These are phyloP conservation scores for Nemotelus pantherinus DNA, from an alignment of 2,888 invertebrate genomes.

Conservation along the genomic window DNA sequence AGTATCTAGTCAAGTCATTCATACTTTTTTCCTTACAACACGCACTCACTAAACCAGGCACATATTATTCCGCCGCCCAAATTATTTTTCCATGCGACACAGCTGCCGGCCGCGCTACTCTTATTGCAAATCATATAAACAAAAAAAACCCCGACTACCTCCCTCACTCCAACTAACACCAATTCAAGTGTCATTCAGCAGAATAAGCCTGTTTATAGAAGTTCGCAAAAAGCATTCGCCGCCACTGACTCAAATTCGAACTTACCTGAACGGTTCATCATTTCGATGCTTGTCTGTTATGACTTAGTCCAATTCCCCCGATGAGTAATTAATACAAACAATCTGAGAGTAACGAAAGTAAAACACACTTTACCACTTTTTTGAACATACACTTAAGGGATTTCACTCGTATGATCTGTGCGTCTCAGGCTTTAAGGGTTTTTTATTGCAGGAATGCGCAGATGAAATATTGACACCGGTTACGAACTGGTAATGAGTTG, in stretches of 20 bases:
- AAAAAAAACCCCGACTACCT: background rate
- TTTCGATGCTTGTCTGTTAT: background rate
- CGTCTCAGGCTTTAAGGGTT: no score
- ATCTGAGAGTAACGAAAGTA: background rate
- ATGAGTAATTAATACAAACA: background rate
- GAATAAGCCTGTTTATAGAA: background rate
- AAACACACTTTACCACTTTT: background rate
- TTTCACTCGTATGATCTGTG: no score
- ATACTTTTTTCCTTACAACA: no score
- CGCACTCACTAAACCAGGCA: background rate
- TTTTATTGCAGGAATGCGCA: no score
- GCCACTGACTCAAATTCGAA: constrained; percentile 10
- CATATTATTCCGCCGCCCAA: background rate
- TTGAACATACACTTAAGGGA: background rate
- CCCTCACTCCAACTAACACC: background rate
- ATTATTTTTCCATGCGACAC: background rate
- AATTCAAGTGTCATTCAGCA: background rate
- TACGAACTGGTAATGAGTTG: no score
- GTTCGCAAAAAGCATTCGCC: constrained; percentile 19
- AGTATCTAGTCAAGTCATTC: no score
- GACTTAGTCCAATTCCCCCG: background rate
- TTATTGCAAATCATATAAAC: constrained; percentile 16
- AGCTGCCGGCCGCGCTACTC: background rate
- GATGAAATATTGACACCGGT: no score
- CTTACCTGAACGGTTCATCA: constrained; percentile 42